Base-by-base conservation (phyloP, 2,797 vertebrate species). In the Borostomias antarcticus region DNA sequence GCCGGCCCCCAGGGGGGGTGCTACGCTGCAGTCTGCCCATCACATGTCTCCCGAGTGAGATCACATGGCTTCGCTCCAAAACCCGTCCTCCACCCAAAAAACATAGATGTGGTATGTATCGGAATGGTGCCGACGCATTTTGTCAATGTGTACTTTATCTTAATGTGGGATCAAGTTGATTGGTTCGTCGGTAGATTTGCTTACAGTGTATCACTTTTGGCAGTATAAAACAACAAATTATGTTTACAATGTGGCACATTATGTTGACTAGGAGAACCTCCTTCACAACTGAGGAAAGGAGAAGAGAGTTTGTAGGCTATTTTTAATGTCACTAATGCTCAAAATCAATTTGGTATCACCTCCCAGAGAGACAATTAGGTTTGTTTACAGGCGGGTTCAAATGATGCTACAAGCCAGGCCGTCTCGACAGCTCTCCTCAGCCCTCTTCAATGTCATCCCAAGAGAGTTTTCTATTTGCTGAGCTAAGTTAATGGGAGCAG, bases 401-500 rank as follows among this genome's bases (percentile, higher is more conserved):
- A 68, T 64, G 78, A 79, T 74, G 80, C 73, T 77, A 50, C 59
- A 35, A 6, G 26, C 35, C 66, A 50, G 53, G 87, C 73, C 78
- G 85, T 86, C 82, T 85, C 79, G 47, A 77, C 82, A 82, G 70
- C 81, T 86, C 83, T 86, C 85, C 81, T 86, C 82, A 79, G 77
- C 78, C 56, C 23, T 76, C 70, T 56, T 81, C 79, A 85, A 85
- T 83, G 89, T 87, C 88, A 88, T 70, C 64, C 61, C 77, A 58
- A 76, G 73, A 81, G 82, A 56, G 17, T 32, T 56, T 87, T 89
- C 56, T 78, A 73, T 52, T 70, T 79, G 68, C 77, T 75, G 81
- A 81, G 77, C 63, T 83, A 85, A 88, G 82, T 85, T 91, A 86
- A 90, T 87, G 73, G 53, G 71, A 86, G 86, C 68, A 47, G 86